phyloP scores from a whole-genome alignment of 1,140 invertebrate species.

The Oedothorax gibbosus region DNA sequence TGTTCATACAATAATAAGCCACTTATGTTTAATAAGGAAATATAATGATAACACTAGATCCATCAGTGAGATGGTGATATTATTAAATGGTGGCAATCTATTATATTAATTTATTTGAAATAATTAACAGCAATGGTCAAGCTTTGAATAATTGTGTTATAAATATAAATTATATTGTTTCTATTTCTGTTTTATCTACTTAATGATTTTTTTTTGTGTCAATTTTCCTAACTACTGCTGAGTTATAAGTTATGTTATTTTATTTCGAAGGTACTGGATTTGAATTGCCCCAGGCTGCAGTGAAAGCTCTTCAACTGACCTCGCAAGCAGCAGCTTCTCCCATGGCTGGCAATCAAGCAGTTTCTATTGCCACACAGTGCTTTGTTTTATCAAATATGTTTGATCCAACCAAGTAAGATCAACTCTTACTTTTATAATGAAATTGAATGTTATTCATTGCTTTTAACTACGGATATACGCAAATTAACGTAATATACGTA shows the following conservation, averaged over 20 bases:
- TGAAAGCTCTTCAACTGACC: slow-evolving; percentile 68
- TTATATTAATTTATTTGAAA: too few relatives aligned
- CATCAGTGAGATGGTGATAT: too few relatives aligned
- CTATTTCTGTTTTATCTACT: too few relatives aligned
- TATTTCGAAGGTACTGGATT: slow-evolving; percentile 75
- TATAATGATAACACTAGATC: too few relatives aligned
- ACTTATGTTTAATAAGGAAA: too few relatives aligned
- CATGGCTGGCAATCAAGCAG: slow-evolving; percentile 70
- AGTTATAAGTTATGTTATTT: neutral
- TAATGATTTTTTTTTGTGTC: neutral
- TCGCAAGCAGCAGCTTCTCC: slow-evolving; percentile 35
- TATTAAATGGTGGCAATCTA: too few relatives aligned
- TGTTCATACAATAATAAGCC: too few relatives aligned
- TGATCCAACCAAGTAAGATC: slow-evolving; percentile 79
- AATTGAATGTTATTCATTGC: too few relatives aligned
- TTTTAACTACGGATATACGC: too few relatives aligned
- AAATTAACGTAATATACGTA: too few relatives aligned
- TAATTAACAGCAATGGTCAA: neutral
- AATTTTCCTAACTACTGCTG: neutral
- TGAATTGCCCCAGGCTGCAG: slow-evolving; percentile 70
- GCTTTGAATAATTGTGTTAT: neutral
- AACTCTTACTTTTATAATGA: neutral
- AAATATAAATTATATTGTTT: too few relatives aligned
- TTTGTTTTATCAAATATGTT: slow-evolving; percentile 99
- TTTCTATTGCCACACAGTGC: slow-evolving; percentile 97